Evolutionary conservation across 2,113 vertebrate genomes (phyloP), one percentile per base, ranked within the genome.

Genomic region (Odontesthes bonariensis): DNA sequence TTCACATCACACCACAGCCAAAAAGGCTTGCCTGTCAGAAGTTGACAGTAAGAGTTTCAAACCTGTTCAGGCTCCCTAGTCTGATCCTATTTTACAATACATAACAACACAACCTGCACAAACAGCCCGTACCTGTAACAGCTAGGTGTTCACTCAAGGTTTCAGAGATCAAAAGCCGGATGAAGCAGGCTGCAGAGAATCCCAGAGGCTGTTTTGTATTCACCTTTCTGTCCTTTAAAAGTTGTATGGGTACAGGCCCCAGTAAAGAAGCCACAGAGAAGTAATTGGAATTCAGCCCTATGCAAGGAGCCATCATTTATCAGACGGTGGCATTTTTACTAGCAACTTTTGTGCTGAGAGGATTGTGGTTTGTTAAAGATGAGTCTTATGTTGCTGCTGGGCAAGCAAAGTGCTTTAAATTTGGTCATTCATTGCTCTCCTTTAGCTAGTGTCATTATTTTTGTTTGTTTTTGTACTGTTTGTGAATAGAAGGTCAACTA

Each of bases 221-320:
- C 84, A 77, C 81, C 81, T 71, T 62, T 49, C 67, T 35, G 81
- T 85, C 90, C 81, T 88, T 90, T 77, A 75, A 20, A 81, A 79
- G 67, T 59, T 38, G 63, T 3, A 20, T 2, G 0, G 46, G 40
- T 47, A 70, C 35, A 66, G 33, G 70, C 40, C 31, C 6, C 8
- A 68, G 62, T 1, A 23, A 55, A 85, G 71, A 71, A 69, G 77
- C 58, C 52, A 22, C 63, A 13, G 77, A 79, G 62, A 71, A 64
- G 77, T 56, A 74, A 89, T 77, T 77, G 61, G 47, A 85, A 89
- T 82, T 71, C 81, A 79, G 69, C 51, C 57, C 69, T 55, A 67
- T 32, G 61, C 65, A 44, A 47, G 67, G 16, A 72, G 66, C 52
- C 55, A 17, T 69, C 64, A 73, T 86, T 79, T 72, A 70, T 84